Conservation (phyloP, 2,113 vertebrate genomes). For the Cephalopholis sonnerati region DNA sequence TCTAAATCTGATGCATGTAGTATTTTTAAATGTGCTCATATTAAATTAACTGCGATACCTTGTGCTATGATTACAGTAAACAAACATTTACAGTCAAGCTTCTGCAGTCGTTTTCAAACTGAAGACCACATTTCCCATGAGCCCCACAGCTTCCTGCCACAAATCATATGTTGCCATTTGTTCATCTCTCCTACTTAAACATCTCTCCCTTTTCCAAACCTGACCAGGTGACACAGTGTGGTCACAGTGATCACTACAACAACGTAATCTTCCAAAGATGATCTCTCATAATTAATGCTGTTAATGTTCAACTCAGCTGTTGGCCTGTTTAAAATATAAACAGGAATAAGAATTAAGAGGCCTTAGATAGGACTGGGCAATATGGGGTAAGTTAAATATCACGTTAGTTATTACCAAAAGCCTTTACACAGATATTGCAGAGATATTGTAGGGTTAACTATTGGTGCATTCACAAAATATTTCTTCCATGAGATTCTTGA, state of each 20-base stretch:
- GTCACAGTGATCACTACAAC: too few species aligned
- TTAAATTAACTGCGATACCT: background rate
- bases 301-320: background rate
- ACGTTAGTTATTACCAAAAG: too few species aligned
- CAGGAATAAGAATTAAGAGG: too few species aligned
- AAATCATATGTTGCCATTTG: background rate
- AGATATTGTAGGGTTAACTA: too few species aligned
- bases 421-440: too few species aligned
- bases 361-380: too few species aligned
- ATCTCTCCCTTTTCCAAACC: background rate
- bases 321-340: background rate
- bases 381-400: too few species aligned
- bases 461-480: too few species aligned
- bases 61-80: background rate
- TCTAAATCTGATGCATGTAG: background rate
- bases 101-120: background rate
- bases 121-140: conserved; percentile 37
- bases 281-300: background rate
- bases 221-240: background rate
- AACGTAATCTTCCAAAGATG: background rate
- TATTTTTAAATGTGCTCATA: background rate
- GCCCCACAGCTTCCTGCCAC: background rate
- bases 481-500: too few species aligned
- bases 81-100: background rate
- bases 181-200: background rate